Evolutionary conservation across 2,113 vertebrate species (phyloP).

Genomic region (Heptranchias perlo): DNA sequence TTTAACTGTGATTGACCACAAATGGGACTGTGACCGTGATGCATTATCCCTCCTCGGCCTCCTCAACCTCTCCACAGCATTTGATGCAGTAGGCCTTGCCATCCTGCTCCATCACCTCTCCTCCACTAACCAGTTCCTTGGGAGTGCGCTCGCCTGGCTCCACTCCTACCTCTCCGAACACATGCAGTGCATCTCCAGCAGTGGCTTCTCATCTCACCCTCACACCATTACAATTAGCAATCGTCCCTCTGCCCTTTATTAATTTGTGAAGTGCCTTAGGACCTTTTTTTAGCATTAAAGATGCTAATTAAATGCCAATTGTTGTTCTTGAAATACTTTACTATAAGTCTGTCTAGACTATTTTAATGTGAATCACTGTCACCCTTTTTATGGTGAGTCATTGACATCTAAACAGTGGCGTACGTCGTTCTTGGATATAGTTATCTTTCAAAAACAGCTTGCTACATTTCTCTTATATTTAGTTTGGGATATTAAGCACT

Average conservation of each 20-base stretch:
- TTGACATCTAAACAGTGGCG: not conserved
- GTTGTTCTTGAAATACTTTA: not conserved
- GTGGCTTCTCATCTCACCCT: not conserved
- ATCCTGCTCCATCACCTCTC: too few relatives aligned
- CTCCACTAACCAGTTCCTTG: not conserved
- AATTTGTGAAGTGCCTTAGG: not conserved
- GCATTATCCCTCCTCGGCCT: too few relatives aligned
- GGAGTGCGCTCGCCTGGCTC: not conserved
- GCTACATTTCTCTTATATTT: not conserved
- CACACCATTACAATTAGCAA: not conserved
- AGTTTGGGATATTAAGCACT: not conserved
- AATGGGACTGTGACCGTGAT: too few relatives aligned
- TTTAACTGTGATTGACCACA: too few relatives aligned
- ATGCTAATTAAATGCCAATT: not conserved
- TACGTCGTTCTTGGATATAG: not conserved
- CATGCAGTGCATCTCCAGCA: not conserved
- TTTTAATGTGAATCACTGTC: not conserved
- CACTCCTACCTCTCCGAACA: not conserved
- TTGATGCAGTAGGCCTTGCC: too few relatives aligned
- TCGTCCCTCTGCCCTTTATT: not conserved
- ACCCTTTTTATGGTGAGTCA: not conserved
- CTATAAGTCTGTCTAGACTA: not conserved
- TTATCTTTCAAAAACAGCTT: constrained; percentile 9
- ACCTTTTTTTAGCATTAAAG: not conserved
- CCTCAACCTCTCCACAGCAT: too few relatives aligned